Base-by-base conservation (phyloP, 2,888 invertebrate genomes). In the Liodrosophila aerea region DNA sequence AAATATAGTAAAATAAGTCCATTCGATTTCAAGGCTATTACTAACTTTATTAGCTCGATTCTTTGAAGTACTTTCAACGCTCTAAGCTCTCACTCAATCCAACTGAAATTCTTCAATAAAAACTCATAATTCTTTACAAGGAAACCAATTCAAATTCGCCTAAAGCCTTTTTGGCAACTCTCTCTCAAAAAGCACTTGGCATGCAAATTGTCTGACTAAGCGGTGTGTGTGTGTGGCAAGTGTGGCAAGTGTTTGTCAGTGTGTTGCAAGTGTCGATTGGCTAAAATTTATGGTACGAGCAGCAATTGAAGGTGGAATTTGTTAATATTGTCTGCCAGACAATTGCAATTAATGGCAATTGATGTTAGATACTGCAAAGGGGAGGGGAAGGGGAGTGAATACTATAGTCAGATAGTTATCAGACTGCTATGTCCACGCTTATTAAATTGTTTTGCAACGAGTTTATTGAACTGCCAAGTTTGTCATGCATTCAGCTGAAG, bases 381-480 rank as follows among this genome's bases (percentile, higher is more conserved):
- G 34, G 5, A 22, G 5, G 5, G 22, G 3, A 5, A 22, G 22
- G 5, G 22, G 5, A 22, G 22, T 5, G 22, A 22, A 5, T 22
- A n/a, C 12, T 36, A 40, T 44, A 3, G 2, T 9, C 18, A 37
- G 8, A 8, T 41, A 34, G 45, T 36, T 59, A 49, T 27, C 13
- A 33, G 46, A 39, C 11, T 39, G 31, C 45, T 36, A 45, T 64
- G 67, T 67, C 67, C 77, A 65, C 74, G 68, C 64, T 76, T 71
- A 76, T 76, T 67, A 70, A 80, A 76, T 56, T 63, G 71, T 76
- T 73, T 80, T 64, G 18, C 11, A 4, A n/a, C 50, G 66, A 63
- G 71, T 71, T 70, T 71, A 84, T 84, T 81, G 81, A 78, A 68
- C 84, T 81, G 65, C 84, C 3, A 43, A 52, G 53, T 56, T 74